Percentiles rank a stretch among this genome's conserved stretches.
Evolutionary conservation across 2,113 vertebrate species (phyloP).

Genomic region (Indri indri): DNA sequence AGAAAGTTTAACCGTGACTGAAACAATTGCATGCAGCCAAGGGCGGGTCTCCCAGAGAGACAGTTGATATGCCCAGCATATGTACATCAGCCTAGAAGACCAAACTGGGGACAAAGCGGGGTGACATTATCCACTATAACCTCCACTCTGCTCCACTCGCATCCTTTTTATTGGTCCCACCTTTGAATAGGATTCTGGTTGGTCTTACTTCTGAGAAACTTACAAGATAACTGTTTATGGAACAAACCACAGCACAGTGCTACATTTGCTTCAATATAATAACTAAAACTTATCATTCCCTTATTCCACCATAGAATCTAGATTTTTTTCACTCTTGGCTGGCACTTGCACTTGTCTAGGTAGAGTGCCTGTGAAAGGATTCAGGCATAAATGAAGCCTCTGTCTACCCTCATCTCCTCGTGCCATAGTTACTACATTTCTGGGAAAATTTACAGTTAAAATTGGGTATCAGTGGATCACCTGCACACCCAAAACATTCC

Average conservation of each 20-base stretch:
- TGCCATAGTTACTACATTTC: neutral
- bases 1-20: neutral
- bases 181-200: neutral
- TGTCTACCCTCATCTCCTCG: neutral
- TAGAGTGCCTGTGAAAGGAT: neutral
- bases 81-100: no score
- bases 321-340: neutral
- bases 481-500: no score
- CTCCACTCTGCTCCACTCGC: neutral
- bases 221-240: neutral
- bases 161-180: neutral
- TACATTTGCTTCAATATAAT: neutral
- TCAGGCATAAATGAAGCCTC: neutral
- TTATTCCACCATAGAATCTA: neutral
- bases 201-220: neutral
- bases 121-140: neutral
- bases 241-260: no score
- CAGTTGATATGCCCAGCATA: neutral
- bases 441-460: neutral
- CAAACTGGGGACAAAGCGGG: no score
- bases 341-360: neutral
- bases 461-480: neutral
- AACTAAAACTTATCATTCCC: neutral
- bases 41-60: neutral
- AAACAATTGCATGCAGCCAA: neutral